A percentile compares a stretch with the other conserved stretches of the same genome.
These are phyloP conservation scores for Dasypogon diadema DNA, from an alignment of 2,888 invertebrate genomes.

Conservation along the genomic window DNA sequence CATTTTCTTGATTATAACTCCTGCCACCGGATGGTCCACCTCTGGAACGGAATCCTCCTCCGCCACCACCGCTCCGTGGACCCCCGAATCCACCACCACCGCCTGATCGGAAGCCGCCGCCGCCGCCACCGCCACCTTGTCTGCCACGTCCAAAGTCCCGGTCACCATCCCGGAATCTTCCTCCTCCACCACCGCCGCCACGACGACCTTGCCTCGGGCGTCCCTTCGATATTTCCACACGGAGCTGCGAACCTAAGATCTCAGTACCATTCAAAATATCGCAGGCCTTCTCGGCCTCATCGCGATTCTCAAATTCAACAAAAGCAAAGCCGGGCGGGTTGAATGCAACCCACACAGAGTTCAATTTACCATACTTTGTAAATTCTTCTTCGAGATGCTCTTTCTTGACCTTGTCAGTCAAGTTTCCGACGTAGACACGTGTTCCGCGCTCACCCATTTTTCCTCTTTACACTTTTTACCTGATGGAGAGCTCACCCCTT, in stretches of 20 bases:
- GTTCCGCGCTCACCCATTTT: constrained; percentile 76
- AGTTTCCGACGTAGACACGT: constrained; percentile 90
- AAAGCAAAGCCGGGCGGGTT: constrained; percentile 96
- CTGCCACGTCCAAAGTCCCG: constrained; percentile 69
- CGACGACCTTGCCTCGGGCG: constrained; percentile 78
- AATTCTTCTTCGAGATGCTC: constrained; percentile 93
- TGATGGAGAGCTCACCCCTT: background rate
- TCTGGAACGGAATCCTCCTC: constrained; percentile 69
- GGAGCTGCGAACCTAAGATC: constrained; percentile 86
- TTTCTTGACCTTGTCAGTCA: constrained; percentile 89
- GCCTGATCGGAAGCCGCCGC: constrained; percentile 66
- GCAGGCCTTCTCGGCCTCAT: constrained; percentile 91
- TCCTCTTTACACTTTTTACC: too few relatives aligned
- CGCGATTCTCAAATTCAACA: constrained; percentile 90
- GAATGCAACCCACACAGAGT: constrained; percentile 92
- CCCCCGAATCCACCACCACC: constrained; percentile 63
- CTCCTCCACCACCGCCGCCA: constrained; percentile 69
- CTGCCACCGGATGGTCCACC: constrained; percentile 66
- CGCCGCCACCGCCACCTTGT: constrained; percentile 69
- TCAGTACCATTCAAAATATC: constrained; percentile 86
- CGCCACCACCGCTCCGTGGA: constrained; percentile 68
- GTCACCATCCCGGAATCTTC: constrained; percentile 68
- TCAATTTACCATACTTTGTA: constrained; percentile 91
- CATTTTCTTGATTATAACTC: constrained; percentile 53
- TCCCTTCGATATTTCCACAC: constrained; percentile 89